These are phyloP conservation scores for Chaitophorus viminalis DNA, from an alignment of 2,888 invertebrate genomes.

Conservation along the genomic window DNA sequence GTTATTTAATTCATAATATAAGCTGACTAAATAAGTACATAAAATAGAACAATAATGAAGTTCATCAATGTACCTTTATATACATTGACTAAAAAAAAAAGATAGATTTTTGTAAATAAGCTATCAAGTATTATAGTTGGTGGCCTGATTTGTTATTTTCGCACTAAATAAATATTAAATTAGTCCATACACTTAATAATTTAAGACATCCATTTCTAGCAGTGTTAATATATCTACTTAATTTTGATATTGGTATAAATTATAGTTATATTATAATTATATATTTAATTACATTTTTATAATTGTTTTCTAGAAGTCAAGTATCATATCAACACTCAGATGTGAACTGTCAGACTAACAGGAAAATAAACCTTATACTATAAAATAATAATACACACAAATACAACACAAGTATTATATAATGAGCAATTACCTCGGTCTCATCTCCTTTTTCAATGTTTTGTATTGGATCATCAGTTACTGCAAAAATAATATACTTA, in stretches of 20 bases:
- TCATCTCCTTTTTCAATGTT: conserved; percentile 49
- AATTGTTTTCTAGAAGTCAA: conserved; percentile 16
- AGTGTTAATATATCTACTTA: neutral
- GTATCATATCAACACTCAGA: neutral
- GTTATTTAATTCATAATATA: too few species aligned
- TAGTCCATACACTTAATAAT: too few species aligned
- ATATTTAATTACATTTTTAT: neutral
- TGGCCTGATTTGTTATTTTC: neutral
- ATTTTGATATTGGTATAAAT: neutral
- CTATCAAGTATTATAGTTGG: neutral
- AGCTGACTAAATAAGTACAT: neutral
- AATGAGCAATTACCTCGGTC: conserved; percentile 13
- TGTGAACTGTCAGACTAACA: neutral
- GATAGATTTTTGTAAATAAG: neutral
- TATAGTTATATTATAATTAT: neutral
- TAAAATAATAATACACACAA: neutral
- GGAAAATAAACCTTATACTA: neutral
- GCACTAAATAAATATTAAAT: too few species aligned
- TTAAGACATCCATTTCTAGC: neutral
- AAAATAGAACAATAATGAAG: neutral
- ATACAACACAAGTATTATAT: too few species aligned
- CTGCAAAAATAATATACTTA: conserved; percentile 34
- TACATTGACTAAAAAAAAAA: neutral
- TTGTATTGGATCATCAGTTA: conserved; percentile 36
- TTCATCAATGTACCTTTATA: neutral